A percentile compares a stretch with the other conserved stretches of the same genome.
These are phyloP conservation scores for Holotrichia oblita DNA, from an alignment of 1,140 invertebrate species.

Conservation along the genomic window DNA sequence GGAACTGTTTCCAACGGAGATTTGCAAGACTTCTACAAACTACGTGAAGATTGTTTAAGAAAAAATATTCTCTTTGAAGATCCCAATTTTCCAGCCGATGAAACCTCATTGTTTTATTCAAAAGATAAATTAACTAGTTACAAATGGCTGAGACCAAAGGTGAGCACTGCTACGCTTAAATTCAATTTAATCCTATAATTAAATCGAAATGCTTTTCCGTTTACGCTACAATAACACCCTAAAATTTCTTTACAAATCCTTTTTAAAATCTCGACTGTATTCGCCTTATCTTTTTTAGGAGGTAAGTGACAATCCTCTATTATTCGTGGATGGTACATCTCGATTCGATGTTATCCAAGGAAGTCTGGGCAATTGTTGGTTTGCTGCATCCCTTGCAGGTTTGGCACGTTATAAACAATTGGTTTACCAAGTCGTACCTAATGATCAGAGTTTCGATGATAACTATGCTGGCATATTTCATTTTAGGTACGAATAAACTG, in stretches of 20 bases:
- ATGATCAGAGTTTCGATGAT: conserved; percentile 72
- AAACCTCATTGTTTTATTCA: not conserved
- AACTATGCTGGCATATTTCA: conserved; percentile 74
- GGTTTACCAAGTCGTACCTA: conserved; percentile 72
- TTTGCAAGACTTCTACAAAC: not conserved
- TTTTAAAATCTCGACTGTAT: not conserved
- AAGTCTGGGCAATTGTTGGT: conserved; percentile 77
- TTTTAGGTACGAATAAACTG: conserved; percentile 62
- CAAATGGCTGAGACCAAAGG: not conserved
- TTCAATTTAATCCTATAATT: too few relatives aligned
- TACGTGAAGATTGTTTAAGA: not conserved
- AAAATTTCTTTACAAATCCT: too few relatives aligned
- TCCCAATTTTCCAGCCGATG: not conserved
- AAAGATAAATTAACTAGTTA: not conserved
- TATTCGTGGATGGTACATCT: conserved; percentile 68
- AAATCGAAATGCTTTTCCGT: too few relatives aligned
- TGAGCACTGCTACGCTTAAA: not conserved
- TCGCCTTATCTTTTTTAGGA: conserved; percentile 63
- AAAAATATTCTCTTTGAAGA: not conserved
- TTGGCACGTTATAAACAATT: conserved; percentile 71
- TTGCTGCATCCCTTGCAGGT: conserved; percentile 77
- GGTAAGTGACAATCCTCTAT: conserved; percentile 68
- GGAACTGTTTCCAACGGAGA: not conserved
- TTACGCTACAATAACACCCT: too few relatives aligned
- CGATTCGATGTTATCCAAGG: conserved; percentile 80